Base-by-base conservation (phyloP, 2,888 invertebrate genomes). In the Petrolisthes cinctipes region DNA sequence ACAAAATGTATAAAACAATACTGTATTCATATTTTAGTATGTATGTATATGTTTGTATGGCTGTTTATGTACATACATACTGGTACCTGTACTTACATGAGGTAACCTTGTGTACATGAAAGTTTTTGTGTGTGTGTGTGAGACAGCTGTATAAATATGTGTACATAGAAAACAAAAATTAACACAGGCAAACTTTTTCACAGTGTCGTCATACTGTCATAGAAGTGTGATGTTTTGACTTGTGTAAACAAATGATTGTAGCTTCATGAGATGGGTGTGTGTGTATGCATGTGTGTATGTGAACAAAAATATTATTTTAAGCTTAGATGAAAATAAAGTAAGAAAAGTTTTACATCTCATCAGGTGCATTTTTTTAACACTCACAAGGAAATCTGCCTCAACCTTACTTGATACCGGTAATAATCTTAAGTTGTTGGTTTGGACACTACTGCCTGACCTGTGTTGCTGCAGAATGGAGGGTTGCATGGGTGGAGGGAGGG, bases 61-160 rank as follows among this genome's bases (percentile, higher is more conserved):
- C 71, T n/a, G 71, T 71, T 14, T 14, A 14, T 71, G 71, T 71
- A n/a, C 20, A 71, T 20, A 71, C 71, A 37, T 37, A 37, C 37
- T 37, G 37, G 71, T 71, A 71, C 71, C 71, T 71, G 71, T 71
- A 71, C 71, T 71, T 71, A 71, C 71, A 71, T 71, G n/a, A n/a
- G 71, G 71, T 14, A n/a, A n/a, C 71, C 71, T 71, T 71, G 71
- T n/a, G 71, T 71, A 71, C 71, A 14, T 37, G 37, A 37, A 37
- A 37, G 37, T 37, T 37, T 37, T 37, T 71, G 71, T 71, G 71
- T 71, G 71, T 71, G 71, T 71, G 20, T 71, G 71, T 4, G 20
- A n/a, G 71, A n/a, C 20, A n/a, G 14, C 6, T 11, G 71, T 71
- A 71, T n/a, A n/a, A 71, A 20, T 11, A 14, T 71, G n/a, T 71